These are phyloP conservation scores for Ophioninae sp. DNA, from an alignment of 2,888 invertebrate genomes.

Conservation along the genomic window DNA sequence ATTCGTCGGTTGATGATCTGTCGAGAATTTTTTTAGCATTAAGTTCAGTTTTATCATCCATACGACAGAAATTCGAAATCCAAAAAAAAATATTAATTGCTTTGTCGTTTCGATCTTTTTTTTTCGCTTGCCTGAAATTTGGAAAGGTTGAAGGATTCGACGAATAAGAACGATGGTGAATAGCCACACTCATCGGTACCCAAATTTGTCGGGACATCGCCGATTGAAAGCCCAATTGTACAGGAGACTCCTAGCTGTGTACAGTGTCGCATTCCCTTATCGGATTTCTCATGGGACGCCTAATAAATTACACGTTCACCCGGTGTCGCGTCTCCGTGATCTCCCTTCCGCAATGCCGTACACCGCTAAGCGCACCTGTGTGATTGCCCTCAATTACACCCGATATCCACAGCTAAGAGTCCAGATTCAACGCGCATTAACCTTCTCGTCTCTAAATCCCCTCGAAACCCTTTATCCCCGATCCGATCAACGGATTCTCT, in stretches of 20 bases:
- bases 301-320: conserved; percentile 47
- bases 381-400: conserved; percentile 45
- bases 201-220: neutral
- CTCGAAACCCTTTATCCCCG: conserved; percentile 71
- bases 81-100: no score
- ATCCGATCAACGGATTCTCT: conserved; percentile 76
- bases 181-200: no score
- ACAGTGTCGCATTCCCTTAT: conserved; percentile 18
- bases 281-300: conserved; percentile 34
- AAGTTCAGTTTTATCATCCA: no score
- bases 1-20: neutral
- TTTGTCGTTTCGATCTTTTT: neutral
- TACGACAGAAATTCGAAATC: no score
- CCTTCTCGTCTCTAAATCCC: conserved; percentile 51
- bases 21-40: neutral
- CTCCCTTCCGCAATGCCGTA: neutral
- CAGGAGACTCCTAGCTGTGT: conserved; percentile 26
- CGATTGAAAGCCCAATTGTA: conserved; percentile 18
- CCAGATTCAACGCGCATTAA: conserved; percentile 45
- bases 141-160: neutral
- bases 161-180: neutral
- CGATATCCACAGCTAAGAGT: conserved; percentile 22
- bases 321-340: conserved; percentile 4
- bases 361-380: conserved; percentile 22
- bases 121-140: neutral